Conservation (phyloP, 2,888 invertebrate genomes). For the Latheticus oryzae region DNA sequence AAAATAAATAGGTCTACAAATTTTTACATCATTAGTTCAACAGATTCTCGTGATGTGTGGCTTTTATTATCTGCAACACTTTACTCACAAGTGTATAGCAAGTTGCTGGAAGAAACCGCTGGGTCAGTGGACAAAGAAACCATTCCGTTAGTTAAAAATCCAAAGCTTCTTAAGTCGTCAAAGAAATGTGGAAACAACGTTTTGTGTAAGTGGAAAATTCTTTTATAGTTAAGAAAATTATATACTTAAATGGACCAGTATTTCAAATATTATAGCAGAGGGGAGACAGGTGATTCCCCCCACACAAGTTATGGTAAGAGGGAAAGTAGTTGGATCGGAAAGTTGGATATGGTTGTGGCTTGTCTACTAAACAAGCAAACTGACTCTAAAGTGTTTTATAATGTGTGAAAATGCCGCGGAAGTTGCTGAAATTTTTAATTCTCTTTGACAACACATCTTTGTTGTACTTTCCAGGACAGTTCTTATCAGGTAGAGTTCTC, state of each 20-base stretch:
- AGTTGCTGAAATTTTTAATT: conserved; percentile 91
- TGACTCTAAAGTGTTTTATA: conserved; percentile 21
- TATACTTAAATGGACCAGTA: conserved; percentile 11
- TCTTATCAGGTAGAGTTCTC: conserved; percentile 90
- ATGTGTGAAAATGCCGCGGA: conserved; percentile 76
- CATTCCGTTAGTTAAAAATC: no score
- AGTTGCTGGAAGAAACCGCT: no score
- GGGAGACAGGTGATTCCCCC: conserved; percentile 42
- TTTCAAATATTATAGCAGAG: conserved; percentile 14
- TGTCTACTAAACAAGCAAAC: conserved; percentile 27
- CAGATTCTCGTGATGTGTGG: no score
- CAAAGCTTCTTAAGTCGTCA: no score
- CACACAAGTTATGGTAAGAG: conserved; percentile 41
- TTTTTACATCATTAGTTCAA: no score
- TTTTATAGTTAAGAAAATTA: no score
- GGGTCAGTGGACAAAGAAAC: no score
- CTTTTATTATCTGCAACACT: no score
- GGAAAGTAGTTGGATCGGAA: conserved; percentile 43
- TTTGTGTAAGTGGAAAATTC: no score
- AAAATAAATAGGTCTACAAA: no score
- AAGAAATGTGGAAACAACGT: no score
- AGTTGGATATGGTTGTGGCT: conserved; percentile 38
- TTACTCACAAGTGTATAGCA: no score
- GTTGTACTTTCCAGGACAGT: conserved; percentile 93
- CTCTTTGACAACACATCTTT: conserved; percentile 94